phyloP scores from a whole-genome alignment of 2,888 invertebrate species.

The Eudiplozoon nipponicum region DNA sequence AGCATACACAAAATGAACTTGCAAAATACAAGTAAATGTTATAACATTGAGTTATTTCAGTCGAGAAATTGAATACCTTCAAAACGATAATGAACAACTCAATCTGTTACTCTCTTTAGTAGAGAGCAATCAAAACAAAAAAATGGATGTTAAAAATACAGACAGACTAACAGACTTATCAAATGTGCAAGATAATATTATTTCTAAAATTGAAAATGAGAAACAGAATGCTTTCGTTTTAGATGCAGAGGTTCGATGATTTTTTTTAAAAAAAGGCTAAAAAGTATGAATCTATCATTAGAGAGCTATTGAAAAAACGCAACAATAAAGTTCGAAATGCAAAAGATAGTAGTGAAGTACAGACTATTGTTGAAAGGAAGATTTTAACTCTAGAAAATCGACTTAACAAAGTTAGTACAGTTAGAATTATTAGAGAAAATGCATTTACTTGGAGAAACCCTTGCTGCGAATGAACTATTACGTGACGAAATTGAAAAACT shows the following conservation, averaged over 20 bases:
- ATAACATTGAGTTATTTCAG: constrained; percentile 16
- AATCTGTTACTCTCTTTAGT: constrained; percentile 19
- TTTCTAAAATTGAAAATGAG: constrained; percentile 18
- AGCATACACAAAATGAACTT: constrained; percentile 35
- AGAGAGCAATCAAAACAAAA: constrained; percentile 20
- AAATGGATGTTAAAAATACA: constrained; percentile 18
- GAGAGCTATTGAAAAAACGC: neutral
- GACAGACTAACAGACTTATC: constrained; percentile 18
- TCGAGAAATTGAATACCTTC: constrained; percentile 19
- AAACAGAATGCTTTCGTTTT: constrained; percentile 18
- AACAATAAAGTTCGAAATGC: neutral
- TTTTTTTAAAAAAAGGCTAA: neutral
- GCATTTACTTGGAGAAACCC: constrained; percentile 18
- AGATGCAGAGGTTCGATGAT: constrained; percentile 18
- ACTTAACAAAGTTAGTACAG: constrained; percentile 19
- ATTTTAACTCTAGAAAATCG: constrained; percentile 20
- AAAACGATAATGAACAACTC: constrained; percentile 20
- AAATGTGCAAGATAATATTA: constrained; percentile 18
- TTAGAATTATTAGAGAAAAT: constrained; percentile 8
- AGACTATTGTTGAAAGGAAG: neutral
- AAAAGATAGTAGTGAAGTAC: neutral
- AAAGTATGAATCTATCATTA: neutral
- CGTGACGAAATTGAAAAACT: constrained; percentile 46
- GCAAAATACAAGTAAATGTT: constrained; percentile 24
- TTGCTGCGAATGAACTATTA: constrained; percentile 26